Conservation (phyloP, 2,113 vertebrate genomes). For the Coryphaenoides rupestris region DNA sequence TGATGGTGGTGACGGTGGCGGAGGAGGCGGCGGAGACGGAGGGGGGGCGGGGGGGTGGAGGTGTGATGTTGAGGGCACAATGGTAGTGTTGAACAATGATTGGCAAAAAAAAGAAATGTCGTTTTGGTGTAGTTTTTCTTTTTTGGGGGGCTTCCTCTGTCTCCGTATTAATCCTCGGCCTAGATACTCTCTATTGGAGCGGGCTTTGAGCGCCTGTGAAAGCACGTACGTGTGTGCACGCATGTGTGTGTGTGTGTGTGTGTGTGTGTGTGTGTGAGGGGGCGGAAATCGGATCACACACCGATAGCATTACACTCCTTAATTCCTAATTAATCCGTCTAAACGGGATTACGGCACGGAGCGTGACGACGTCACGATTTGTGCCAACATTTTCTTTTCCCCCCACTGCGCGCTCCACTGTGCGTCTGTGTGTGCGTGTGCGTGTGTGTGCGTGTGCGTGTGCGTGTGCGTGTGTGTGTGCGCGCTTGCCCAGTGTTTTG, state of each 20-base stretch:
- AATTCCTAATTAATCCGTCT: conserved; percentile 75
- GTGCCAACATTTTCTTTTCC: conserved; percentile 26
- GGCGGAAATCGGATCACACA: conserved; percentile 42
- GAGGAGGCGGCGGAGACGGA: background rate
- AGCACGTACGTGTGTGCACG: background rate
- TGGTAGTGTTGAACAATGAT: conserved; percentile 14
- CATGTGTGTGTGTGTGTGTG: background rate
- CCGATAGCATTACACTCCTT: conserved; percentile 69
- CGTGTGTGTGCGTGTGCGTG: background rate
- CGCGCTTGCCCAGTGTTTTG: too few species aligned
- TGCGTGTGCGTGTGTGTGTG: conserved; percentile 10
- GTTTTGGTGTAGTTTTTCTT: too few species aligned
- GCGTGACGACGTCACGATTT: conserved; percentile 63
- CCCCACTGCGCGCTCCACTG: conserved; percentile 27
- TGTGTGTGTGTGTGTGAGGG: conserved; percentile 20
- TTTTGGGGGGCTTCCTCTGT: conserved; percentile 12
- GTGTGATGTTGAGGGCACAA: background rate
- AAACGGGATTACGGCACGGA: conserved; percentile 64
- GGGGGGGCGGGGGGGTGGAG: background rate
- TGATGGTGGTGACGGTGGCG: too few species aligned
- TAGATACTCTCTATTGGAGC: conserved; percentile 37
- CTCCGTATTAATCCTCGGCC: conserved; percentile 47
- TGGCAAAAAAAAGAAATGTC: too few species aligned
- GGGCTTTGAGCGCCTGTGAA: conserved; percentile 5
- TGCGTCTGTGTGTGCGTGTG: conserved; percentile 7